phyloP scores from a whole-genome alignment of 2,888 invertebrate species.

The Miltochrista miniata region DNA sequence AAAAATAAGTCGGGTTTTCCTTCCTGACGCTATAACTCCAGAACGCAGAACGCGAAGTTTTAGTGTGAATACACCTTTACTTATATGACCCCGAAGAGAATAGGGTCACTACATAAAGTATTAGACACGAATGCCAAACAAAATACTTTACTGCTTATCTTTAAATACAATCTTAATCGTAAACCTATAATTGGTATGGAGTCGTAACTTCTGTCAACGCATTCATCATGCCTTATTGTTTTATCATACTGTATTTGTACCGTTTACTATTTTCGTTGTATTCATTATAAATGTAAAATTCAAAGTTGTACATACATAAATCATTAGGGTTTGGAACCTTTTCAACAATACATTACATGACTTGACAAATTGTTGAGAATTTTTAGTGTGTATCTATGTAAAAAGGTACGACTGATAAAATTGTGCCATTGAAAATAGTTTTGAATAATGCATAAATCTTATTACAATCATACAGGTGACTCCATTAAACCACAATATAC shows the following conservation, averaged over 20 bases:
- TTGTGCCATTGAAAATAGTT: too few relatives aligned
- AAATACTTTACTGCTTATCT: constrained; percentile 20
- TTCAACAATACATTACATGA: neutral
- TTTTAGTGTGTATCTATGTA: too few relatives aligned
- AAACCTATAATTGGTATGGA: constrained; percentile 14
- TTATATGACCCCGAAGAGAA: neutral
- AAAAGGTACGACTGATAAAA: too few relatives aligned
- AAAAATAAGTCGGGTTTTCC: too few relatives aligned
- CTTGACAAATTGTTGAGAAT: too few relatives aligned
- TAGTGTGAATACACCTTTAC: neutral
- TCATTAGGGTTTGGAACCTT: constrained; percentile 1
- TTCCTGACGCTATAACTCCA: too few relatives aligned
- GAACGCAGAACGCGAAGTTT: neutral
- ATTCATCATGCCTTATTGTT: constrained; percentile 19
- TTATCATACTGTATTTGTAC: constrained; percentile 16
- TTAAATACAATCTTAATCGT: constrained; percentile 24
- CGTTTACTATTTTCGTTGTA: constrained; percentile 28
- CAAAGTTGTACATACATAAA: constrained; percentile 19
- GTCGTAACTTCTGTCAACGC: constrained; percentile 25
- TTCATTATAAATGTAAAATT: constrained; percentile 25
- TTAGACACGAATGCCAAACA: constrained; percentile 5
- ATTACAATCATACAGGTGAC: too few relatives aligned
- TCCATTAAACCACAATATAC: too few relatives aligned
- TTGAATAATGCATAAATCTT: too few relatives aligned
- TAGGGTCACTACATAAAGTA: neutral